phyloP scores from a whole-genome alignment of 1,140 invertebrate genomes.

The Danaus plexippus region DNA sequence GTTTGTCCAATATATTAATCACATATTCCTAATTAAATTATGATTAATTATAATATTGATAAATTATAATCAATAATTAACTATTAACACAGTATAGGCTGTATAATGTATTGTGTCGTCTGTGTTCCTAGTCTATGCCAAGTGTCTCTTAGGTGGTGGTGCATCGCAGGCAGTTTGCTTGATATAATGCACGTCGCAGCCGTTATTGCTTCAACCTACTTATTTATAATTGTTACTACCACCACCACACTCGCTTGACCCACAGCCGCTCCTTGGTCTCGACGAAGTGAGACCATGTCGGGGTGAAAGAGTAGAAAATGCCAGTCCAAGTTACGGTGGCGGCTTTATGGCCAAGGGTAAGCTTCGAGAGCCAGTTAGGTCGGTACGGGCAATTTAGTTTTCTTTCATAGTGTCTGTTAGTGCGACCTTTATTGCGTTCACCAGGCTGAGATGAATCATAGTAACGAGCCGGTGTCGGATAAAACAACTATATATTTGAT shows the following conservation, averaged over 20 bases:
- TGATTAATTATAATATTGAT: no score
- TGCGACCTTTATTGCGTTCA: slow-evolving; percentile 59
- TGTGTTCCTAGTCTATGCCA: slow-evolving; percentile 30
- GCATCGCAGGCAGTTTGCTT: slow-evolving; percentile 67
- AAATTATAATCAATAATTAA: no score
- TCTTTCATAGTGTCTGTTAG: slow-evolving; percentile 60
- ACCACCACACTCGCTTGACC: slow-evolving; percentile 38
- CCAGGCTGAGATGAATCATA: slow-evolving; percentile 42
- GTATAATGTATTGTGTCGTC: no score
- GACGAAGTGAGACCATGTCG: slow-evolving; percentile 13
- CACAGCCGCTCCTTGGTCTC: slow-evolving; percentile 21
- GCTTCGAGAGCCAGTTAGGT: slow-evolving; percentile 58
- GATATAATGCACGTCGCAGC: slow-evolving; percentile 65
- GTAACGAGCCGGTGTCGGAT: slow-evolving; percentile 31
- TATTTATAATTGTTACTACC: slow-evolving; percentile 68
- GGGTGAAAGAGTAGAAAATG: slow-evolving; percentile 5
- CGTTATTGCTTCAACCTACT: slow-evolving; percentile 69
- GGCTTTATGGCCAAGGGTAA: slow-evolving; percentile 43
- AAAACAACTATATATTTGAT: slow-evolving; percentile 20
- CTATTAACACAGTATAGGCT: no score
- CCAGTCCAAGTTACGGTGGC: slow-evolving; percentile 35
- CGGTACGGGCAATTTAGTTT: slow-evolving; percentile 66
- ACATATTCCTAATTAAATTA: no score
- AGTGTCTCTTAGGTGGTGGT: slow-evolving; percentile 62
- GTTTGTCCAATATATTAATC: no score